Conservation (phyloP, 2,888 invertebrate genomes). For the Zelleria hepariella region DNA sequence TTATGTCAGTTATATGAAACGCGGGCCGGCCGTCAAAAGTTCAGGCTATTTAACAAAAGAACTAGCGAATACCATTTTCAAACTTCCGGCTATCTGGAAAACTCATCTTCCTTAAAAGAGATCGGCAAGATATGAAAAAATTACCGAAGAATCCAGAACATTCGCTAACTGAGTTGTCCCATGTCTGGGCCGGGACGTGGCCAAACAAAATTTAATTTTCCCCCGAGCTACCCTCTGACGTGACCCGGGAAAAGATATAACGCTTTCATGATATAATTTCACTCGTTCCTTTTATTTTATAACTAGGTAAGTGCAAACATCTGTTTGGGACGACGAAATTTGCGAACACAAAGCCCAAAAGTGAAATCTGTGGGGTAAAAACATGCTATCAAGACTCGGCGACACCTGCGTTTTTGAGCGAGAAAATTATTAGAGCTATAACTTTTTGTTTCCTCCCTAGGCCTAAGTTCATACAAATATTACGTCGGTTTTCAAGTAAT, state of each 20-base stretch:
- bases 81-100: conserved; percentile 1
- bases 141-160: conserved; percentile 51
- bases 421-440: too few relatives aligned
- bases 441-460: too few relatives aligned
- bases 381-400: background rate
- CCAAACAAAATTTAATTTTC: conserved; percentile 70
- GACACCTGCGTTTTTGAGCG: background rate
- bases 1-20: too few relatives aligned
- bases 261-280: conserved; percentile 68
- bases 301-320: background rate
- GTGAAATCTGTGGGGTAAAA: background rate
- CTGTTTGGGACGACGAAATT: background rate
- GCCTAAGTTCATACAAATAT: too few relatives aligned
- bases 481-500: too few relatives aligned
- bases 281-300: conserved; percentile 4
- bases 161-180: conserved; percentile 67
- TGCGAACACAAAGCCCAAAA: background rate
- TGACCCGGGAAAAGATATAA: conserved; percentile 66
- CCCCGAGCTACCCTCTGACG: conserved; percentile 62
- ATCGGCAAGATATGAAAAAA: conserved; percentile 58
- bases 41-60: background rate
- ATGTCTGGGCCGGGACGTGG: conserved; percentile 53
- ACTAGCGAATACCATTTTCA: background rate
- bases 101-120: conserved; percentile 34
- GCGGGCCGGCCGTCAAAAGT: too few relatives aligned